Conservation (phyloP, 2,113 vertebrate genomes). For the Danio rerio region GRCz12tu NC_133189.1:48497001-48497500, state of each 20-base stretch:
- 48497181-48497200: slow-evolving; percentile 57
- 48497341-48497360: background rate
- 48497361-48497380: background rate
- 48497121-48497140: slow-evolving; percentile 57
- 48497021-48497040: slow-evolving; percentile 53
- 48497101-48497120: slow-evolving; percentile 50
- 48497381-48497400: background rate
- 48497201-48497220: slow-evolving; percentile 64
- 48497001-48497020: slow-evolving; percentile 29
- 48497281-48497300: background rate
- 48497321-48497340: background rate
- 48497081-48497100: slow-evolving; percentile 58
- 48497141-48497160: slow-evolving; percentile 66
- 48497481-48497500: background rate
- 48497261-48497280: slow-evolving; percentile 63
- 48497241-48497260: slow-evolving; percentile 65
- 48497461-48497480: slow-evolving; percentile 24
- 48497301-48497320: background rate
- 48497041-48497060: slow-evolving; percentile 47
- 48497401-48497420: slow-evolving; percentile 1
- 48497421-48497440: slow-evolving; percentile 4
- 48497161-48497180: slow-evolving; percentile 71
- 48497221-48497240: slow-evolving; percentile 66
- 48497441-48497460: slow-evolving; percentile 27
- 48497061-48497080: slow-evolving; percentile 61